A percentile compares a stretch with the other conserved stretches of the same genome.
Evolutionary conservation across 2,888 invertebrate genomes (phyloP).

Genomic region (Xylota segnis): DNA sequence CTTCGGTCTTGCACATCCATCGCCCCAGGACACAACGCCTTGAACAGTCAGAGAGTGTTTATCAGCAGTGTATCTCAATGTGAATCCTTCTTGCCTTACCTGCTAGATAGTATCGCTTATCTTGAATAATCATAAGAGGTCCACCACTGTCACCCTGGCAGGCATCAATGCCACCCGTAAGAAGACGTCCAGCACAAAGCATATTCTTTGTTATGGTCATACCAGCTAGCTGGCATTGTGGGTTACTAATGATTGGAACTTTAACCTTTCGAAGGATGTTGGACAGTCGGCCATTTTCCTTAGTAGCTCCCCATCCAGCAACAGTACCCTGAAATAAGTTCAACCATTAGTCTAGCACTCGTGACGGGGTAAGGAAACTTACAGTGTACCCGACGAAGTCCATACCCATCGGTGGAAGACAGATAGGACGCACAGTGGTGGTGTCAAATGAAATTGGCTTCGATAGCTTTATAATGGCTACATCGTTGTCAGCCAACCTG

Average conservation of each 20-base stretch:
- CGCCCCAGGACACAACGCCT: slow-evolving; percentile 69
- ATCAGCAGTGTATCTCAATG: not conserved
- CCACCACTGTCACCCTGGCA: slow-evolving; percentile 75
- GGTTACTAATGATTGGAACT: slow-evolving; percentile 63
- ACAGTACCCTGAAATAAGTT: slow-evolving; percentile 41
- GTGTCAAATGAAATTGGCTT: slow-evolving; percentile 87
- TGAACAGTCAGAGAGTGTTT: not conserved
- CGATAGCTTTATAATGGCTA: slow-evolving; percentile 89
- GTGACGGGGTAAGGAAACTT: not conserved
- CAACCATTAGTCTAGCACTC: not conserved
- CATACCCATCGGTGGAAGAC: slow-evolving; percentile 38
- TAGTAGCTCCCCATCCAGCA: slow-evolving; percentile 55
- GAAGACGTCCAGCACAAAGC: slow-evolving; percentile 58
- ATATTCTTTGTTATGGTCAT: slow-evolving; percentile 57
- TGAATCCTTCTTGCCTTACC: slow-evolving; percentile 25
- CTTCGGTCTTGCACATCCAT: slow-evolving; percentile 53
- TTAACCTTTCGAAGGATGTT: slow-evolving; percentile 44
- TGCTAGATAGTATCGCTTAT: slow-evolving; percentile 54
- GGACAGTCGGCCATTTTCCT: slow-evolving; percentile 15
- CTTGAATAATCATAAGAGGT: slow-evolving; percentile 62
- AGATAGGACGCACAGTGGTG: slow-evolving; percentile 77
- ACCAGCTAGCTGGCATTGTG: slow-evolving; percentile 53
- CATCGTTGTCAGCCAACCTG: slow-evolving; percentile 89
- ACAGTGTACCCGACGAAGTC: slow-evolving; percentile 50
- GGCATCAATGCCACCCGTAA: slow-evolving; percentile 17